Percentiles rank a stretch among this genome's conserved stretches.
Conservation (phyloP, 37 sponge, comb jelly and placozoan genomes). For the Tethya wilhelma region DNA sequence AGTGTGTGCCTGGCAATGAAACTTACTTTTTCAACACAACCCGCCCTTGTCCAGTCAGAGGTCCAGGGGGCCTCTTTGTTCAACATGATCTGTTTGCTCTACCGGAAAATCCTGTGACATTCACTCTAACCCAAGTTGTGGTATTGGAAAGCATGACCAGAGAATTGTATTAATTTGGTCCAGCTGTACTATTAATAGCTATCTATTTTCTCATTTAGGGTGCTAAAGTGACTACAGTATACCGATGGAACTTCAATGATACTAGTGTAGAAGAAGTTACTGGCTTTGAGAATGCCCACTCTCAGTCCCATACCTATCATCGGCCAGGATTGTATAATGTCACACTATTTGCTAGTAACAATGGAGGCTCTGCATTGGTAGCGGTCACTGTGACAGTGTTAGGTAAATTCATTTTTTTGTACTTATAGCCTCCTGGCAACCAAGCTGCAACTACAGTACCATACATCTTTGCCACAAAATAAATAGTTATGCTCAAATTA, state of each 20-base stretch:
- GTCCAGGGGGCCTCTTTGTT: slow-evolving; percentile 20
- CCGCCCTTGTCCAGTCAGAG: slow-evolving; percentile 5
- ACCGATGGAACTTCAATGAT: slow-evolving; percentile 45
- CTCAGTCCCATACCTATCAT: slow-evolving; percentile 9
- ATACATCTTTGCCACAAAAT: no score
- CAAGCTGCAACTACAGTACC: no score
- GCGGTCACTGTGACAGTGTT: neutral
- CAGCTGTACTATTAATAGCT: neutral
- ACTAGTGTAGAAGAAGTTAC: neutral
- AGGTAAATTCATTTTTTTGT: no score
- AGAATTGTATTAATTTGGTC: neutral
- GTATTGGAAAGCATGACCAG: slow-evolving; percentile 1
- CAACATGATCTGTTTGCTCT: no score
- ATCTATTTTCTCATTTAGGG: slow-evolving; percentile 9
- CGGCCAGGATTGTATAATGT: slow-evolving; percentile 36
- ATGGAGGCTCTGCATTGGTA: slow-evolving; percentile 6
- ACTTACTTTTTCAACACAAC: slow-evolving; percentile 8
- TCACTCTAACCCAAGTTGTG: slow-evolving; percentile 10
- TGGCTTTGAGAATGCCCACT: slow-evolving; percentile 1
- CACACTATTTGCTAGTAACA: slow-evolving; percentile 24
- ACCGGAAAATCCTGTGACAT: neutral
- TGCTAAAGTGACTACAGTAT: neutral
- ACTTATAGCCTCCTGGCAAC: no score
- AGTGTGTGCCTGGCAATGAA: slow-evolving; percentile 42
- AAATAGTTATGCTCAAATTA: no score